These are phyloP conservation scores for Rhipidura dahli DNA, from an alignment of 2,113 vertebrate genomes.

Conservation along the genomic window DNA sequence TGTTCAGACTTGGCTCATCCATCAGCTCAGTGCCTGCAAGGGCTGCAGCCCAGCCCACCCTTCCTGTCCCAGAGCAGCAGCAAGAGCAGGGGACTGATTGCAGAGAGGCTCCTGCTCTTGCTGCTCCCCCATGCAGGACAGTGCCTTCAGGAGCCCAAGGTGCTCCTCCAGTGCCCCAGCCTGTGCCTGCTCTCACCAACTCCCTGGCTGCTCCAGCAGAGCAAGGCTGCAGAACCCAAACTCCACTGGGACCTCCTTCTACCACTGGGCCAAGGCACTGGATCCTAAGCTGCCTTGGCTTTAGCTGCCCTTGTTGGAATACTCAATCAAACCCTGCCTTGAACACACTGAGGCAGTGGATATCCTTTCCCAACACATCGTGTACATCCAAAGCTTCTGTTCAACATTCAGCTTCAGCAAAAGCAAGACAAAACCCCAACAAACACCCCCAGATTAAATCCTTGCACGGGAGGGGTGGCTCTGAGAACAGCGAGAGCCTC, in stretches of 20 bases:
- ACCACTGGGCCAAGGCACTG: background rate
- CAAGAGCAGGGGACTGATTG: background rate
- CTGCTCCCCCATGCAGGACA: background rate
- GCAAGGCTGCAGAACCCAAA: background rate
- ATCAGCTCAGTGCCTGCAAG: background rate
- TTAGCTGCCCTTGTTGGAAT: background rate
- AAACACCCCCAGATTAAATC: background rate
- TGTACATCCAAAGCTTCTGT: background rate
- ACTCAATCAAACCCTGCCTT: background rate
- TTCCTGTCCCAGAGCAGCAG: background rate
- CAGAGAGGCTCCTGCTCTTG: background rate
- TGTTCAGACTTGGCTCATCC: background rate
- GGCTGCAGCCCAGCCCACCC: background rate
- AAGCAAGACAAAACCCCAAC: background rate
- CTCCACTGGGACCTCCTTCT: background rate
- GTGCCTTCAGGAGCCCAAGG: background rate
- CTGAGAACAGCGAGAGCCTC: background rate
- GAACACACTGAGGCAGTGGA: accelerated
- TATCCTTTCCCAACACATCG: accelerated
- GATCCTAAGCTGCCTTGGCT: background rate
- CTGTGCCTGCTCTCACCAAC: background rate
- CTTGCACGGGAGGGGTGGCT: accelerated
- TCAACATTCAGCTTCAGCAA: background rate
- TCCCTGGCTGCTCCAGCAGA: background rate
- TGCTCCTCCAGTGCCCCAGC: background rate